Conservation (phyloP, 1,140 invertebrate species). For the Apis florea region DNA sequence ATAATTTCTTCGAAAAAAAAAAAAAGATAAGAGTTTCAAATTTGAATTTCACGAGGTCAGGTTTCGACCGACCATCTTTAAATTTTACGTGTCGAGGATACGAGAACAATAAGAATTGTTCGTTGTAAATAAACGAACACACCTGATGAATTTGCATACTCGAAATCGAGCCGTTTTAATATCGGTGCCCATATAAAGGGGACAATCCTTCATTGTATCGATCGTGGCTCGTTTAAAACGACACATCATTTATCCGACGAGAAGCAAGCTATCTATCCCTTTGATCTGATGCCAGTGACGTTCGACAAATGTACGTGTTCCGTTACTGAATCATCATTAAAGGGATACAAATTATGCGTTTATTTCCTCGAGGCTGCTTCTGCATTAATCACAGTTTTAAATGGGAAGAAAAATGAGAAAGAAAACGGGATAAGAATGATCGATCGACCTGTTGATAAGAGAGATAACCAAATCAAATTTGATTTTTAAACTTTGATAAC, state of each 20-base stretch:
- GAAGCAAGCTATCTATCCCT: constrained; percentile 43
- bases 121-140: constrained; percentile 9
- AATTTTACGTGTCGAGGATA: constrained; percentile 7
- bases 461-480: not conserved
- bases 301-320: constrained; percentile 32
- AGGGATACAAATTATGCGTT: constrained; percentile 21
- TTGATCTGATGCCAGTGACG: constrained; percentile 31
- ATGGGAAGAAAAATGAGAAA: not conserved
- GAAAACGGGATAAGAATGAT: not conserved
- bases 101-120: constrained; percentile 34
- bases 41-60: not conserved
- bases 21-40: no score
- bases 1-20: no score
- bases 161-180: constrained; percentile 25
- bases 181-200: constrained; percentile 33
- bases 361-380: not conserved
- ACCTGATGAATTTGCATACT: constrained; percentile 41
- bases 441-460: constrained; percentile 3
- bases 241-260: constrained; percentile 40
- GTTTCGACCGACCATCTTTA: no score
- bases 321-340: constrained; percentile 22
- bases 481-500: no score
- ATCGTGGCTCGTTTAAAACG: constrained; percentile 45
- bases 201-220: constrained; percentile 62
- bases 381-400: not conserved